phyloP scores from a whole-genome alignment of 2,888 invertebrate genomes.

The Cerastis leucographa region DNA sequence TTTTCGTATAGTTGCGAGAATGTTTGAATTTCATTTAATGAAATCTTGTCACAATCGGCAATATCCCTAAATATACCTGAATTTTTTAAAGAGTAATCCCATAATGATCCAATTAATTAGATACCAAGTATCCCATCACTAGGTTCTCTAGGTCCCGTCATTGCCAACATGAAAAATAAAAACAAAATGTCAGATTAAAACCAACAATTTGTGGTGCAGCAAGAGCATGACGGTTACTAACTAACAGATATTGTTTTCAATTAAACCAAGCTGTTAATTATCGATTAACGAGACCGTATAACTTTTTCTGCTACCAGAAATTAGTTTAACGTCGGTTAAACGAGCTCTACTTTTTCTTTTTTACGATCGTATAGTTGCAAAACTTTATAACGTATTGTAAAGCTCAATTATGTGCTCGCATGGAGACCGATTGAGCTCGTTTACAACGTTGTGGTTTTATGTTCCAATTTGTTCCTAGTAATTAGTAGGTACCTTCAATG shows the following conservation, averaged over 20 bases:
- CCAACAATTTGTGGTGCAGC: slow-evolving; percentile 51
- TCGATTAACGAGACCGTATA: slow-evolving; percentile 61
- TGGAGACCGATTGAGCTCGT: neutral
- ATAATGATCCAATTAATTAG: neutral
- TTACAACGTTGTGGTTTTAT: neutral
- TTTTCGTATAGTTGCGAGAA: neutral
- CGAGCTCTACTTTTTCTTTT: slow-evolving; percentile 33
- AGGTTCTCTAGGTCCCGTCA: neutral
- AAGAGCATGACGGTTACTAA: slow-evolving; percentile 53
- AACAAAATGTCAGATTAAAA: slow-evolving; percentile 43
- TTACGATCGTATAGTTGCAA: slow-evolving; percentile 22
- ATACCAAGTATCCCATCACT: slow-evolving; percentile 32
- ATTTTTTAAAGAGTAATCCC: neutral
- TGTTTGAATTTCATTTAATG: neutral
- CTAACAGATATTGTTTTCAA: slow-evolving; percentile 64
- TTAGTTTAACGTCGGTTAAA: slow-evolving; percentile 36
- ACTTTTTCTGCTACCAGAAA: slow-evolving; percentile 44
- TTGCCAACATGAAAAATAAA: slow-evolving; percentile 20
- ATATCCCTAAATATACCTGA: neutral
- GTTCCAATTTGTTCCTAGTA: neutral
- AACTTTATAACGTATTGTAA: neutral
- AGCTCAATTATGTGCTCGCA: slow-evolving; percentile 6
- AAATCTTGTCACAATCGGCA: neutral
- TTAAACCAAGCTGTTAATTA: slow-evolving; percentile 62
- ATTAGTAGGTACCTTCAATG: too few relatives aligned